phyloP scores from a whole-genome alignment of 2,797 vertebrate genomes.

The Paramormyrops hopkinsi region DNA sequence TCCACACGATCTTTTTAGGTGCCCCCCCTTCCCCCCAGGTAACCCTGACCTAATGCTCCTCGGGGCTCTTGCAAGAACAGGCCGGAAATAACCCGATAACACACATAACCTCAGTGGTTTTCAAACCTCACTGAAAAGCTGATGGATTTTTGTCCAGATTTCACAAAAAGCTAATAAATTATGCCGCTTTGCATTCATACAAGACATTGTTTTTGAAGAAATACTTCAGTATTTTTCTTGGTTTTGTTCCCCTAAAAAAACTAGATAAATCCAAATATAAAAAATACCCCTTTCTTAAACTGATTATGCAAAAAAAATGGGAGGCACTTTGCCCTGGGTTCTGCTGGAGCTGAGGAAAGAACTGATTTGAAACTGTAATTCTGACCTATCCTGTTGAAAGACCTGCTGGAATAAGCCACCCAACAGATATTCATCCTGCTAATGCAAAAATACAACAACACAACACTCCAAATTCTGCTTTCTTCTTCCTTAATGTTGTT shows the following conservation, averaged over 20 bases:
- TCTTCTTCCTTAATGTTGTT: background rate
- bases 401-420: background rate
- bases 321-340: background rate
- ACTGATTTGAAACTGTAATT: background rate
- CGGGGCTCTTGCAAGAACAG: slow-evolving; percentile 9
- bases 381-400: background rate
- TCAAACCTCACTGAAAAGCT: background rate
- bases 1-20: background rate
- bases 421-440: background rate
- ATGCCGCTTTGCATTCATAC: background rate
- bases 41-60: background rate
- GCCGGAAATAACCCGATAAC: background rate
- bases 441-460: background rate
- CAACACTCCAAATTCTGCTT: background rate
- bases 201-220: background rate
- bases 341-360: background rate
- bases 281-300: background rate
- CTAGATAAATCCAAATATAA: background rate
- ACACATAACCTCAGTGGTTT: slow-evolving; percentile 1
- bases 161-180: background rate
- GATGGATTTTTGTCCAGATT: background rate
- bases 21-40: background rate
- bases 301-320: background rate
- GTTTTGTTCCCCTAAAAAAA: background rate
- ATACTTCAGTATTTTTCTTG: background rate